Evolutionary conservation across 1,140 invertebrate genomes (phyloP).

Genomic region (Drosophila cardini): DNA sequence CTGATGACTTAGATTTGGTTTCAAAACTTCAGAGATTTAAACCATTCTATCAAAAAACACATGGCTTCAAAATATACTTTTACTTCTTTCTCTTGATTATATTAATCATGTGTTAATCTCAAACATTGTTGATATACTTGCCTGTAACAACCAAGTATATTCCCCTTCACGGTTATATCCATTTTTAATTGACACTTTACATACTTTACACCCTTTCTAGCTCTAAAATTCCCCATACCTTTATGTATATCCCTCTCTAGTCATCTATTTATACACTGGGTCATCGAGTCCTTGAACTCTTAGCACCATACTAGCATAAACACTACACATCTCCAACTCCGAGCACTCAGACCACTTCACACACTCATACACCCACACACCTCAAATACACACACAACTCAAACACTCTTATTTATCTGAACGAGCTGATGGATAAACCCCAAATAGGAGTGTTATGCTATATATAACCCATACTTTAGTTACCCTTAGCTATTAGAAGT

Average conservation of each 20-base stretch:
- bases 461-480: constrained; percentile 34
- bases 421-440: constrained; percentile 40
- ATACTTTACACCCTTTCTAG: constrained; percentile 6
- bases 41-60: too few species aligned
- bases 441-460: constrained; percentile 37
- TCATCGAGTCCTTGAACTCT: constrained; percentile 68
- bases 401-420: constrained; percentile 34
- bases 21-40: too few species aligned
- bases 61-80: too few species aligned
- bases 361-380: constrained; percentile 31
- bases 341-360: constrained; percentile 51
- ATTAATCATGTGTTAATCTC: too few species aligned
- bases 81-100: too few species aligned
- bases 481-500: constrained; percentile 15
- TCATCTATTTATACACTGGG: constrained; percentile 55
- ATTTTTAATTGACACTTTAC: constrained; percentile 9
- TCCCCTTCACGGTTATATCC: background rate
- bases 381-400: constrained; percentile 41
- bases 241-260: background rate
- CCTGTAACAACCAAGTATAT: too few species aligned
- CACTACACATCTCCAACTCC: constrained; percentile 34
- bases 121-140: too few species aligned
- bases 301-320: constrained; percentile 30
- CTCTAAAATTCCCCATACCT: background rate
- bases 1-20: too few species aligned